Evolutionary conservation across 2,797 vertebrate species (phyloP), one percentile per base, ranked within the genome.

Genomic region (Hylomyscus alleni): DNA sequence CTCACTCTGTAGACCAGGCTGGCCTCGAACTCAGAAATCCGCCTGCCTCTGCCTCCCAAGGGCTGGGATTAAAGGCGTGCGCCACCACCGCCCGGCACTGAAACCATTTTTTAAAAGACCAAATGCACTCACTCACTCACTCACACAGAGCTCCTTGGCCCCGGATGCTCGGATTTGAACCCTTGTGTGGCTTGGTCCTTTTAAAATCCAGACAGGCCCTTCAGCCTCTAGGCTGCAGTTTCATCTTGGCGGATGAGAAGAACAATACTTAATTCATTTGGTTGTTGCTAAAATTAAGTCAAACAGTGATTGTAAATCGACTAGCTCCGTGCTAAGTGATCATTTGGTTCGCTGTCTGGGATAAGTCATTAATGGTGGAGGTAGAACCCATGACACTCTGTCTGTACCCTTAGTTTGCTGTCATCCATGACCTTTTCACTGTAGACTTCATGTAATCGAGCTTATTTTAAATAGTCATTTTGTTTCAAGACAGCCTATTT

Each of bases 391-490:
- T 80, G 37, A 44, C 58, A n/a, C 58, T 3, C 9, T 40, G 47
- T 81, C 29, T 60, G 56, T 69, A 78, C 44, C 69, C 34, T 60
- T 89, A 54, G 31, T 80, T 80, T 85, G 76, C 67, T 90, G 90
- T 12, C 50, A 26, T 81, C 84, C 52, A 19, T 86, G 13, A 58
- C 15, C 84, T 89, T 89, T 78, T 89, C 56, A 54, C 12, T 81
- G 26, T 81, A 93, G 92, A 88, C 19, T 13, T 81, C 19, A 2
- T 76, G 54, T 89, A 90, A 56, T 91, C 93, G 56, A 85, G 86
- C n/a, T 54, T 76, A 89, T 83, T 93, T 94, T 82, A 86, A 93
- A 47, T 89, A 75, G 58, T 77, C 58, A 72, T 72, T 90, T 95
- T 80, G 72, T 75, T 94, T 95, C 29, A 88, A 88, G 93, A 60